Conservation (phyloP, 2,797 vertebrate species). For the Rhynchonycteris naso region DNA sequence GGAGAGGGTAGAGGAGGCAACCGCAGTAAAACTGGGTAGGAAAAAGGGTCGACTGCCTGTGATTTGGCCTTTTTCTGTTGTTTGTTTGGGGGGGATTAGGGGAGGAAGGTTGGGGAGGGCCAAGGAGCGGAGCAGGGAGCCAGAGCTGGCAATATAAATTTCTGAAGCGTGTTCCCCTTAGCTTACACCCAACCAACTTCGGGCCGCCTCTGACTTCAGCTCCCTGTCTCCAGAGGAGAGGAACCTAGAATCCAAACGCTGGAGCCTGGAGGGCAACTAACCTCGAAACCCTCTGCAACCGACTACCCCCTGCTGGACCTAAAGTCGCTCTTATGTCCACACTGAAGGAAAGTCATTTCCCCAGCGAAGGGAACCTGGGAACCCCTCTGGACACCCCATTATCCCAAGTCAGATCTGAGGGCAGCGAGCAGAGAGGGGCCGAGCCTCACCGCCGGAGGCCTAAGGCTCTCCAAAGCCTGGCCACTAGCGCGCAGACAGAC, state of each 20-base stretch:
- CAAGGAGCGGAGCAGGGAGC: too few species aligned
- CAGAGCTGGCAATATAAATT: neutral
- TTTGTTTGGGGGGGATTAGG: too few species aligned
- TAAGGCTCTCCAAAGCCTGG: neutral
- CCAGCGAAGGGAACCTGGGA: neutral
- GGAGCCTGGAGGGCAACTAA: neutral
- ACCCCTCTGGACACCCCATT: neutral
- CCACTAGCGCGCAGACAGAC: fast-evolving
- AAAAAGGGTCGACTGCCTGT: neutral
- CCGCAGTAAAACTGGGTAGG: neutral
- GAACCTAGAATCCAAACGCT: neutral
- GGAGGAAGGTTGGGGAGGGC: neutral
- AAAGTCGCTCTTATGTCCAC: neutral
- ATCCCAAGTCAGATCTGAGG: neutral
- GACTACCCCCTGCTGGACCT: neutral
- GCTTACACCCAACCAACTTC: slow-evolving; percentile 37
- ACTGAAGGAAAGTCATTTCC: neutral
- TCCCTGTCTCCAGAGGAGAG: neutral
- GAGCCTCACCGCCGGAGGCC: neutral
- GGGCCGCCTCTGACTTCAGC: neutral
- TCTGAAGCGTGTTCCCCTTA: neutral
- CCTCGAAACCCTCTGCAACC: neutral
- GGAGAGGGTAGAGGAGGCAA: neutral
- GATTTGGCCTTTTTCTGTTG: neutral
- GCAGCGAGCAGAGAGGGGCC: neutral